phyloP scores from a whole-genome alignment of 2,113 vertebrate species.

The Oryzias melastigma region DNA sequence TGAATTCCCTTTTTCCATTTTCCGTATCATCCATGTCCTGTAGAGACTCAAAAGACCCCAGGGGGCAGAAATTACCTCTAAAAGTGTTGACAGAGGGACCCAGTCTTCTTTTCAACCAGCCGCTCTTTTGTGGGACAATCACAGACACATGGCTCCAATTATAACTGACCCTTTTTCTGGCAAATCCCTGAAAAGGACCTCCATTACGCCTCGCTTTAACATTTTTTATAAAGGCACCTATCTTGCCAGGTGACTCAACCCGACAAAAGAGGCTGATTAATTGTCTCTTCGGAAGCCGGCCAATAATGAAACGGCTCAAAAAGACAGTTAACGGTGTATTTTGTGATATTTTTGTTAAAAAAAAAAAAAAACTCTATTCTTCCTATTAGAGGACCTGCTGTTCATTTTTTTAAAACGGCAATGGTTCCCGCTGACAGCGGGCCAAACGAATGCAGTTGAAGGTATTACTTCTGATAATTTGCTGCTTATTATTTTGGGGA shows the following conservation, averaged over 20 bases:
- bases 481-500: constrained; percentile 16
- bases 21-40: neutral
- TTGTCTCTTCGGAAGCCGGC: constrained; percentile 64
- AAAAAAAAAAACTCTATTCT: constrained; percentile 36
- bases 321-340: constrained; percentile 63
- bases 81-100: constrained; percentile 40
- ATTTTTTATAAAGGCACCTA: constrained; percentile 65
- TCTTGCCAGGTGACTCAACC: constrained; percentile 65
- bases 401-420: constrained; percentile 64
- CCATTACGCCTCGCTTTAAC: constrained; percentile 59
- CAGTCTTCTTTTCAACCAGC: constrained; percentile 36
- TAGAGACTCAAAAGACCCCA: neutral
- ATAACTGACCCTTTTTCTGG: constrained; percentile 43
- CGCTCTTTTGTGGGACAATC: constrained; percentile 41
- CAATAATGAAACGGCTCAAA: constrained; percentile 61
- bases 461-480: constrained; percentile 25
- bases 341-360: constrained; percentile 56
- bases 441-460: constrained; percentile 40
- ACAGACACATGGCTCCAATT: constrained; percentile 57
- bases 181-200: constrained; percentile 65
- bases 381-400: constrained; percentile 48
- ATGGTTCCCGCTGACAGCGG: constrained; percentile 26
- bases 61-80: neutral
- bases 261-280: constrained; percentile 69
- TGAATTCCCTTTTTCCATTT: neutral